Conservation (phyloP, 2,113 vertebrate species). For the Eurystomus gularis region DNA sequence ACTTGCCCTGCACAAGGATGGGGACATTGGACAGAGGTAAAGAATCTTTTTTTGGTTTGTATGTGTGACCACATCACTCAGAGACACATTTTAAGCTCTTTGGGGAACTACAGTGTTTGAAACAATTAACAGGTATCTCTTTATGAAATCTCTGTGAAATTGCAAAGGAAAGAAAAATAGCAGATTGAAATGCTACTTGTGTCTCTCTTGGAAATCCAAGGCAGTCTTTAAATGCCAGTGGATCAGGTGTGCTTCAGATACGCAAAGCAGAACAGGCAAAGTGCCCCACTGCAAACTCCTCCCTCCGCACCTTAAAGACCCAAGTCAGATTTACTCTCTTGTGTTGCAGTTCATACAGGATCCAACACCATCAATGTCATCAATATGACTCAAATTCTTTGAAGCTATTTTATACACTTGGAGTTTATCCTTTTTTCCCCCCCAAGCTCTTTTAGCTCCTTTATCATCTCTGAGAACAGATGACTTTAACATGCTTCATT, state of each 20-base stretch:
- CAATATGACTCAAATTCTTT: neutral
- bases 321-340: neutral
- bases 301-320: neutral
- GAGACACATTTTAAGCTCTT: neutral
- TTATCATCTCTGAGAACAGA: neutral
- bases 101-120: neutral
- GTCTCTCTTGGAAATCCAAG: neutral
- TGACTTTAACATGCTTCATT: neutral
- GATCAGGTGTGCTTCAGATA: neutral
- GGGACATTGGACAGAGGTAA: neutral
- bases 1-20: neutral
- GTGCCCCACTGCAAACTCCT: neutral
- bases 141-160: neutral
- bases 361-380: neutral
- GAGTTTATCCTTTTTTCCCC: neutral
- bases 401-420: neutral
- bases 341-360: neutral
- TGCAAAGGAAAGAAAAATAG: neutral
- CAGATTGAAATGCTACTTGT: neutral
- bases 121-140: neutral
- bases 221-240: neutral
- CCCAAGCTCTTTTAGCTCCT: neutral
- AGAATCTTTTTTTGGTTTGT: neutral
- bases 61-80: neutral
- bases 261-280: neutral